Conservation (phyloP, 1,140 invertebrate species). For the Panagrolaimus sp. region DNA sequence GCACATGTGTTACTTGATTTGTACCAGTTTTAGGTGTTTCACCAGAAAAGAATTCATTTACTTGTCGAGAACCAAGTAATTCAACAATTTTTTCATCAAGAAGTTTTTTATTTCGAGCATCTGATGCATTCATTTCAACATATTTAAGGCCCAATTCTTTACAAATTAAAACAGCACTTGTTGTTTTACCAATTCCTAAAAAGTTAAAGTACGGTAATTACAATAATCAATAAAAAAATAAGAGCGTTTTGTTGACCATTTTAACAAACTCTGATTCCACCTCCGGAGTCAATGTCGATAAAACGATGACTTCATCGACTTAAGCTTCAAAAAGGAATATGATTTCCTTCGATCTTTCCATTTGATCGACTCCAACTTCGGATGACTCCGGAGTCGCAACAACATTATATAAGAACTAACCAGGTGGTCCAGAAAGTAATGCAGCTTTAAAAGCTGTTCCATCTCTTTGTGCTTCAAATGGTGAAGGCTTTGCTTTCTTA, state of each 20-base stretch:
- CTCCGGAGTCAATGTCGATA: no score
- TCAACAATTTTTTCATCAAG: conserved; percentile 75
- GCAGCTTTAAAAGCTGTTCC: conserved; percentile 72
- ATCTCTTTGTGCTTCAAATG: conserved; percentile 34
- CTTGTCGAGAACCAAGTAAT: conserved; percentile 63
- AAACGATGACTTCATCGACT: no score
- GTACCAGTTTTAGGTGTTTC: neutral
- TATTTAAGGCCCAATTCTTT: conserved; percentile 77
- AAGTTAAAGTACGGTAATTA: no score
- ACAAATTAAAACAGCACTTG: conserved; percentile 68
- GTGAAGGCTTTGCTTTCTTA: conserved; percentile 27
- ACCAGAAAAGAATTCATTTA: conserved; percentile 36
- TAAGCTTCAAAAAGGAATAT: no score
- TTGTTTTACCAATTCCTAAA: conserved; percentile 81
- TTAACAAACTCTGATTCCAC: no score
- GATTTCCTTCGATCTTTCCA: no score
- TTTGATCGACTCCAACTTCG: no score
- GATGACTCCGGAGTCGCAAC: no score
- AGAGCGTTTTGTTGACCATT: no score
- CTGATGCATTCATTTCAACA: conserved; percentile 77
- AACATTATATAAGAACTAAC: conserved; percentile 39
- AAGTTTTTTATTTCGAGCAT: conserved; percentile 82
- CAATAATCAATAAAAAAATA: no score
- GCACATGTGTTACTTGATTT: conserved; percentile 67
- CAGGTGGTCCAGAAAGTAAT: conserved; percentile 84